Conservation (phyloP, 2,797 vertebrate species). For the Macropus fuliginosus region DNA sequence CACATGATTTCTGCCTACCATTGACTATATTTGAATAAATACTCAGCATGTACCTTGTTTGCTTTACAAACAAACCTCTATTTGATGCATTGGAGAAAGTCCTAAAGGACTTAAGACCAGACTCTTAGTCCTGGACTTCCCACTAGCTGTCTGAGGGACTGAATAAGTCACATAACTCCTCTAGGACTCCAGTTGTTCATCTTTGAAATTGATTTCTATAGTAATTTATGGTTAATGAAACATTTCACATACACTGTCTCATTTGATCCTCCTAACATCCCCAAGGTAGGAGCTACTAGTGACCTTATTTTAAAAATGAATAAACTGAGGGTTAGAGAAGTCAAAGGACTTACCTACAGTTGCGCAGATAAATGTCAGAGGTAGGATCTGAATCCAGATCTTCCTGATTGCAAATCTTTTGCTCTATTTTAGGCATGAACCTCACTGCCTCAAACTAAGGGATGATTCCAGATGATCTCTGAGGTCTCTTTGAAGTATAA, state of each 20-base stretch:
- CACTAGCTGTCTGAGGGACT: neutral
- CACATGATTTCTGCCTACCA: neutral
- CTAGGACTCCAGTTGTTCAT: neutral
- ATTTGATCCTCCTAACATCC: constrained; percentile 16
- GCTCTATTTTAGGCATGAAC: neutral
- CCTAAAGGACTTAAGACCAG: neutral
- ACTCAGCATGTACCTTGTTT: neutral
- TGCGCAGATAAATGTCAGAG: neutral
- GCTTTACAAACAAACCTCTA: neutral
- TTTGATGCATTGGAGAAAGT: neutral
- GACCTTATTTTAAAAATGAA: constrained; percentile 34
- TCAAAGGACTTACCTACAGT: neutral
- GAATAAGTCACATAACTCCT: neutral
- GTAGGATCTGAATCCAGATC: neutral
- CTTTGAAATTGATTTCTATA: constrained; percentile 1
- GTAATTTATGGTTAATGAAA: constrained; percentile 27
- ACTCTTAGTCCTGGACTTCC: neutral
- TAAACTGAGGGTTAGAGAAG: constrained; percentile 32
- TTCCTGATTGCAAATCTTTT: neutral
- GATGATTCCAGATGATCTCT: neutral
- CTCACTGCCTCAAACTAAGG: neutral
- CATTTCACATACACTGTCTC: constrained; percentile 25
- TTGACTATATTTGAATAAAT: neutral
- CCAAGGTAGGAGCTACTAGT: constrained; percentile 7
- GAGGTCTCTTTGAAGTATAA: neutral